Evolutionary conservation across 1,140 invertebrate genomes (phyloP), one percentile per base, ranked within the genome.

Genomic region (Nilaparvata lugens): DNA sequence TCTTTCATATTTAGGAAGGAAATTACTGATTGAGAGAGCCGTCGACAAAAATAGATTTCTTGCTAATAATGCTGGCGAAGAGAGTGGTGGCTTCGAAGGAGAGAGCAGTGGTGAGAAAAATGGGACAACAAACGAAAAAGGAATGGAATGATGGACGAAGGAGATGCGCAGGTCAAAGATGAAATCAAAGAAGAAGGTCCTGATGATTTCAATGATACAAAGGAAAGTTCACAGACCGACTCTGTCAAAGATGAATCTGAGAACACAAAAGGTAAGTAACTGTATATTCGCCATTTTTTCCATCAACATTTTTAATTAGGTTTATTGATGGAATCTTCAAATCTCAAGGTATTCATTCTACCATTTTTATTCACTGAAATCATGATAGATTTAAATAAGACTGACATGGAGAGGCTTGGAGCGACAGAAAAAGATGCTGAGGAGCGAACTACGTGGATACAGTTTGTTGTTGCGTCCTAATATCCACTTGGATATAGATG

Each of bases 21-120:
- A 28, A 35, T 31, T 60, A 6, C 53, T 53, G 7, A 52, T 60
- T 53, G 58, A 60, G n/a, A 60, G 24, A 45, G 58, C 58, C 40
- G 51, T 52, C n/a, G 24, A 48, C 23, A 24, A 31, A 60, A 40
- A 48, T 24, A 53, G 16, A n/a, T 60, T 52, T 38, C 31, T 38
- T 31, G 48, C 31, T 6, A 45, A 59, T 35, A 19, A 58, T n/a
- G 19, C 42, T 14, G 40, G 45, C 4, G 18, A 59, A 52, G 57
- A 28, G 14, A 31, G 21, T 2, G 18, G 19, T 24, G 25, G 52
- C 7, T 25, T 14, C 28, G 21, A 51, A 11, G 13, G 25, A 52
- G 9, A 56, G 6, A 25, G 40, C n/a, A 45, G n/a, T 51, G 23
- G 40, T 38, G n/a, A 25, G 31, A 25, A 48, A 59, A 24, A 7